Evolutionary conservation across 2,888 invertebrate species (phyloP), one percentile per base, ranked within the genome.

Genomic region (Chloroclystis v-ata): DNA sequence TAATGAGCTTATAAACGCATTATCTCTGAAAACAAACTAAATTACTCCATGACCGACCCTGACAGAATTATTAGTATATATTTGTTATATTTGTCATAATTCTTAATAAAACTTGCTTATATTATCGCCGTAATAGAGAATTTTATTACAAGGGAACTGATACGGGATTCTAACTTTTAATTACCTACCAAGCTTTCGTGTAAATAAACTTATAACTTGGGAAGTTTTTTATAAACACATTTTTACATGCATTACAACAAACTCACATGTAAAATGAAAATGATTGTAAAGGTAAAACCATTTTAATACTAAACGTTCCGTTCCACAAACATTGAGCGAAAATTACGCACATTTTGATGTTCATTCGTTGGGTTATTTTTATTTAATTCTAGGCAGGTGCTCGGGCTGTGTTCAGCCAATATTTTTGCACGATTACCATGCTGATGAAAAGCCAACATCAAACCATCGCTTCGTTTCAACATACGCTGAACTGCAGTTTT

Each of bases 391-490:
- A 79, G 78, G 72, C 84, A 81, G 82, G 82, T 82, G 78, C 70
- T 64, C 64, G 65, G 71, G 69, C 70, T 69, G 70, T 72, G 74
- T 77, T 65, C 75, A 64, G 63, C 72, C 80, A 78, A 83, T 85
- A 84, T 86, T 87, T 84, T 86, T 83, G 72, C 72, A 80, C 82
- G 83, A 85, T 87, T 87, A 84, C 73, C 84, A 85, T 87, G 77
- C 78, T 86, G 84, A 87, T 87, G 85, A 83, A 86, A 87, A 78
- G 82, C 80, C 79, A 87, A 87, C 85, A 87, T 67, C 69, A 71
- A 72, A 67, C 72, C 71, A 71, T 62, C 46, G 65, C 61, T 55
- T 61, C 63, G 69, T 68, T 67, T 60, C 67, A 61, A 69, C 64
- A 69, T 63, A 68, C 60, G 64, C 38, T 59, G 61, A 60, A 59